Evolutionary conservation across 2,888 invertebrate species (phyloP), one percentile per base, ranked within the genome.

Genomic region (Allygus modestus): DNA sequence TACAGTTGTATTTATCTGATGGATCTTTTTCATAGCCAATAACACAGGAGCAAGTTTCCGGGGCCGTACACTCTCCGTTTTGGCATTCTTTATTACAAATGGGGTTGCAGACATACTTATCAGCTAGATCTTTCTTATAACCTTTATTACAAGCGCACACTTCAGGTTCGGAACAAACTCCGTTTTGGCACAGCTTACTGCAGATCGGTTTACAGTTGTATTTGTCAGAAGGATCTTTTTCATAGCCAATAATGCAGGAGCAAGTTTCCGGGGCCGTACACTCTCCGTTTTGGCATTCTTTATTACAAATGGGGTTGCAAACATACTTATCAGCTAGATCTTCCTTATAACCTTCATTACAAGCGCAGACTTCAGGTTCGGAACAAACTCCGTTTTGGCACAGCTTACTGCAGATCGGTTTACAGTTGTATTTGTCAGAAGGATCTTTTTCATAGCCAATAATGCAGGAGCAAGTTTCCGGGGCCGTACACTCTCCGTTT

Each of bases 181-280:
- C n/a, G n/a, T n/a, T n/a, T n/a, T n/a, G n/a, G n/a, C n/a, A n/a
- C n/a, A n/a, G n/a, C n/a, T n/a, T n/a, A n/a, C n/a, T n/a, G n/a
- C n/a, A n/a, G n/a, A n/a, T n/a, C n/a, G n/a, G n/a, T n/a, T n/a
- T n/a, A n/a, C n/a, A n/a, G n/a, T n/a, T n/a, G n/a, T n/a, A n/a
- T n/a, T n/a, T n/a, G n/a, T n/a, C n/a, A n/a, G n/a, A n/a, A n/a
- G n/a, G n/a, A 23, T 58, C 20, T 51, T 58, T 58, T 33, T 58
- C 79, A 58, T 79, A 79, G 1, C 79, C 79, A n/a, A 31, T 20
- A 54, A 54, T 33, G 65, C 84, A 84, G 7, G 33, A 28, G 33
- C 84, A 84, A 1, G 12, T 41, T 26, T 84, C 77, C 1, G 84
- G 84, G 4, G 23, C 75, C 26, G 23, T 28, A 65, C 84, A 84